A percentile compares a stretch with the other conserved stretches of the same genome.
phyloP scores from a whole-genome alignment of 2,888 invertebrate genomes.

The Aleiodes leptofemur region DNA sequence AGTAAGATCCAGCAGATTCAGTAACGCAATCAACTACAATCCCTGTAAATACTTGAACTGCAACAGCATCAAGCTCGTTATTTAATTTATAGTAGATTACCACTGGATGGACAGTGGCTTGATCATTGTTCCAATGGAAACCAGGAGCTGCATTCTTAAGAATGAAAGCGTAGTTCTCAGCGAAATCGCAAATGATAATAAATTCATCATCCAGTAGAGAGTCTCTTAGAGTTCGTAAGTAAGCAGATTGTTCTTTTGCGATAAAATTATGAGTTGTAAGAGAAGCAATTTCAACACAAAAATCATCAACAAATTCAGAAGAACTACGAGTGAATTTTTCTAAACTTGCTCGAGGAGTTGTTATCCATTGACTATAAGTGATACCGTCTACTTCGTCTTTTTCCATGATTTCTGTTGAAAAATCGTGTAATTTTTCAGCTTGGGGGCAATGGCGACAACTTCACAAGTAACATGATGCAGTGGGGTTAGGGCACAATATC shows the following conservation, averaged over 20 bases:
- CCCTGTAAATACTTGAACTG: conserved; percentile 44
- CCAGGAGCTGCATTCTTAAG: conserved; percentile 3
- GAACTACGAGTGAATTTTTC: conserved; percentile 33
- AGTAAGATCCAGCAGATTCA: conserved; percentile 20
- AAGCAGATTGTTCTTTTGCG: conserved; percentile 40
- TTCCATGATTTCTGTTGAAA: conserved; percentile 19
- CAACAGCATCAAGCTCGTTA: conserved; percentile 40
- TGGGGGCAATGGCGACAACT: conserved; percentile 41
- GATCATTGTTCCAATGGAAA: conserved; percentile 8
- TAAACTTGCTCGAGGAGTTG: conserved; percentile 37
- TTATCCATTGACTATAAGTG: conserved; percentile 45
- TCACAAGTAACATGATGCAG: conserved; percentile 42
- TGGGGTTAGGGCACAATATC: conserved; percentile 38
- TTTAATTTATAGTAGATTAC: conserved; percentile 7
- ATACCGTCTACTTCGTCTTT: conserved; percentile 44
- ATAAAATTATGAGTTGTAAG: conserved; percentile 45
- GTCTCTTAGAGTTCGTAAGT: conserved; percentile 36
- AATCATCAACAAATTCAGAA: conserved; percentile 41
- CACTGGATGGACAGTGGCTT: conserved; percentile 8
- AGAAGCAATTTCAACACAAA: conserved; percentile 37
- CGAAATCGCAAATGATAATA: conserved; percentile 47
- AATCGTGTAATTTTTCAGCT: conserved; percentile 33
- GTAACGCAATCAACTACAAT: conserved; percentile 38
- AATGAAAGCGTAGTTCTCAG: conserved; percentile 39
- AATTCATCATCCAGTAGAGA: conserved; percentile 42